These are phyloP conservation scores for Synergus gifuensis DNA, from an alignment of 2,888 invertebrate genomes.

Conservation along the genomic window DNA sequence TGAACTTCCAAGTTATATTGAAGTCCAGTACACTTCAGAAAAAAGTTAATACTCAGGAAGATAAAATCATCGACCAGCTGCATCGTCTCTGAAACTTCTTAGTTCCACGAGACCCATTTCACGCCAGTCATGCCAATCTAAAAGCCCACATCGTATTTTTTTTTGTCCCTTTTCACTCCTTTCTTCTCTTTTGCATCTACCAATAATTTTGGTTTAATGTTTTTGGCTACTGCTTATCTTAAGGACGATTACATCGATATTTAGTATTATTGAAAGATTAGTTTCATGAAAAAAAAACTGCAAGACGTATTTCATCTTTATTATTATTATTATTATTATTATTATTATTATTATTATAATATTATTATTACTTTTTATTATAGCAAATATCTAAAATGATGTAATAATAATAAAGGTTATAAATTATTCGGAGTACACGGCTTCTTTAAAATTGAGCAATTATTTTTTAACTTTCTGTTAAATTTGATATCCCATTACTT, in stretches of 20 bases:
- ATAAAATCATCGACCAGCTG: constrained; percentile 37
- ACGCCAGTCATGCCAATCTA: constrained; percentile 31
- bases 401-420: too few species aligned
- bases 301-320: not conserved
- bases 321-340: not conserved
- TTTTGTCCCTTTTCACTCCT: not conserved
- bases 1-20: constrained; percentile 4
- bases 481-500: not conserved
- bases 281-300: not conserved
- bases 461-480: not conserved
- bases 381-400: too few species aligned
- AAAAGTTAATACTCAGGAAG: constrained; percentile 28
- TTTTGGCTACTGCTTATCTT: not conserved
- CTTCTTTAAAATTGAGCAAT: too few species aligned
- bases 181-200: not conserved
- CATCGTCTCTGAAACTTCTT: constrained; percentile 9
- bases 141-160: not conserved
- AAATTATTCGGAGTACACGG: too few species aligned
- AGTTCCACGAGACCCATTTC: constrained; percentile 36
- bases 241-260: not conserved
- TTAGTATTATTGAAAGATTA: not conserved
- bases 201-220: not conserved
- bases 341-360: too few species aligned
- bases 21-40: not conserved
- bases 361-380: too few species aligned